These are phyloP conservation scores for Euleptes europaea DNA, from an alignment of 2,113 vertebrate genomes.

Conservation along the genomic window DNA sequence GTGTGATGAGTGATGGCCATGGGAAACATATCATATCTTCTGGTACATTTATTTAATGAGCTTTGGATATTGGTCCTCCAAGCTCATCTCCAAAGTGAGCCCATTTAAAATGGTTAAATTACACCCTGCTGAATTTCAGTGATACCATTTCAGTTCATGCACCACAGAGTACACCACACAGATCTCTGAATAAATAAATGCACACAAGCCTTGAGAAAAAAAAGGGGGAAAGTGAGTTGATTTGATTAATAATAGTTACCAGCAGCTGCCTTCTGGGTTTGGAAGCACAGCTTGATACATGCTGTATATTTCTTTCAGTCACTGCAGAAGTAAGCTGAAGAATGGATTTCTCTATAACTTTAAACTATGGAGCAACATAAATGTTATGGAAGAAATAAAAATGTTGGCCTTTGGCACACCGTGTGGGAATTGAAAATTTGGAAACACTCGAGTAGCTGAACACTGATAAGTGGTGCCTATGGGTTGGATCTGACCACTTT, in stretches of 20 bases:
- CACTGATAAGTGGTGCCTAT: background rate
- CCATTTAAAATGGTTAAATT: conserved; percentile 31
- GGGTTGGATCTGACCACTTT: too few relatives aligned
- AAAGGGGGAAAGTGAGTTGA: background rate
- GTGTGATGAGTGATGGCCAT: background rate
- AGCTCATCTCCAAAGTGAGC: conserved; percentile 32
- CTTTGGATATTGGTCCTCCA: conserved; percentile 35
- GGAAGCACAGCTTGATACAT: background rate
- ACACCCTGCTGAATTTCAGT: conserved; percentile 13
- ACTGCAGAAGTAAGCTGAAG: background rate
- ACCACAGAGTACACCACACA: conserved; percentile 6
- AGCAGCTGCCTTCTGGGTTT: background rate
- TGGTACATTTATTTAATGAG: conserved; percentile 45
- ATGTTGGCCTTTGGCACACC: background rate
- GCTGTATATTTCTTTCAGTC: background rate
- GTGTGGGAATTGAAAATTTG: background rate
- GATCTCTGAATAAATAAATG: conserved; percentile 24
- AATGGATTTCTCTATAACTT: background rate
- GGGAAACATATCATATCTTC: conserved; percentile 18
- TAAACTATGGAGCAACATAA: background rate
- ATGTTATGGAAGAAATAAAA: background rate
- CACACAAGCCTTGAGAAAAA: background rate
- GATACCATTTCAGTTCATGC: background rate
- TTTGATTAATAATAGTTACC: conserved; percentile 4
- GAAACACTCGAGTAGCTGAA: background rate